phyloP scores from a whole-genome alignment of 2,888 invertebrate genomes.

The Agrotis puta region DNA sequence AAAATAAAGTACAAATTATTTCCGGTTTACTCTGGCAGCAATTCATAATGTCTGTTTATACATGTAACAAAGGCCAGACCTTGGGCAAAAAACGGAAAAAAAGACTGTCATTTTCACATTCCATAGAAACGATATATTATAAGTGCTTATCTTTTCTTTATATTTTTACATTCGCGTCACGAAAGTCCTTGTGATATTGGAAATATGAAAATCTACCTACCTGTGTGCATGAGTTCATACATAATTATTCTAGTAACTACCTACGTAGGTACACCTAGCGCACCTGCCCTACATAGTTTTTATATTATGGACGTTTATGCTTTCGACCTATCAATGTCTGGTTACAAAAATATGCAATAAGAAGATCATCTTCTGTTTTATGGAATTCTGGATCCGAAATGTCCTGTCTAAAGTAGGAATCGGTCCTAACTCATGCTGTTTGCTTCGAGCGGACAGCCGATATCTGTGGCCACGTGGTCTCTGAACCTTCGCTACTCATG shows the following conservation, averaged over 20 bases:
- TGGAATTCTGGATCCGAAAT: slow-evolving; percentile 92
- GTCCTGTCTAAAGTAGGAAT: slow-evolving; percentile 91
- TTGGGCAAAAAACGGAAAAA: background rate
- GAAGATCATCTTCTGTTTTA: too few relatives aligned
- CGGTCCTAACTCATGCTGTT: slow-evolving; percentile 92
- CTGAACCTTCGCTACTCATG: slow-evolving; percentile 92
- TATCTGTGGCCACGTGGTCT: slow-evolving; percentile 93
- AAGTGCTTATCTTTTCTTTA: background rate
- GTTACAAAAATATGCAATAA: too few relatives aligned
- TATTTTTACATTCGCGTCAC: too few relatives aligned
- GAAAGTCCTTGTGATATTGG: too few relatives aligned
- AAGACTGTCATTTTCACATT: background rate
- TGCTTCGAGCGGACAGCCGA: slow-evolving; percentile 79
- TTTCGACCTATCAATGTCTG: too few relatives aligned
- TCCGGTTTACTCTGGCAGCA: background rate
- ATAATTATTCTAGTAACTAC: too few relatives aligned
- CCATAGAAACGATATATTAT: background rate
- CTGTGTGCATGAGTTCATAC: too few relatives aligned
- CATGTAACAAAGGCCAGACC: background rate
- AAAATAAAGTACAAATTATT: too few relatives aligned
- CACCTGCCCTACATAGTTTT: too few relatives aligned
- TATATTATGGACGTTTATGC: too few relatives aligned
- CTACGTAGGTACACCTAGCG: too few relatives aligned
- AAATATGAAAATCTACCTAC: too few relatives aligned
- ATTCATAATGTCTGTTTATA: background rate